phyloP scores from a whole-genome alignment of 2,797 vertebrate genomes.

The Tadarida brasiliensis region DNA sequence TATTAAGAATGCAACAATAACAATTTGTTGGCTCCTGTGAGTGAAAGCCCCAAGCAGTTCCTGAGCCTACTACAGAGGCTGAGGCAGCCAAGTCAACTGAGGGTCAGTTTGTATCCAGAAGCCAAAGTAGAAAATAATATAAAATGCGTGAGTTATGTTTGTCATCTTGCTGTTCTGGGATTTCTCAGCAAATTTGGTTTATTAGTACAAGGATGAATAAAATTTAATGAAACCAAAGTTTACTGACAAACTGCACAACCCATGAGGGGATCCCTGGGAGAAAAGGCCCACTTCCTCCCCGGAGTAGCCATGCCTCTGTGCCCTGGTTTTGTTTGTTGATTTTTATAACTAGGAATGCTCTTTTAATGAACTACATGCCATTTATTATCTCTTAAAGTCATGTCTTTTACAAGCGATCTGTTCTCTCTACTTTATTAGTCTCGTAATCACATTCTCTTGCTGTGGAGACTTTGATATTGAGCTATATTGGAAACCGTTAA shows the following conservation, averaged over 20 bases:
- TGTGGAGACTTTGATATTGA: conserved; percentile 48
- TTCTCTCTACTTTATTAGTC: conserved; percentile 21
- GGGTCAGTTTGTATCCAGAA: conserved; percentile 34
- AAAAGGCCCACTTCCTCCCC: neutral
- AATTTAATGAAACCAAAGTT: conserved; percentile 50
- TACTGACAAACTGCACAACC: conserved; percentile 39
- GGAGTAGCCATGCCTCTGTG: neutral
- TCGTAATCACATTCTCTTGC: conserved; percentile 40
- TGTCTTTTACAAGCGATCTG: conserved; percentile 27
- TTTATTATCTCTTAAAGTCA: conserved; percentile 50
- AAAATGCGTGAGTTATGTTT: neutral
- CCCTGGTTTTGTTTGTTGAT: neutral
- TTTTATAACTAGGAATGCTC: conserved; percentile 23
- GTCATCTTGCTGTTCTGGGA: neutral
- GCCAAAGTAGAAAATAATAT: conserved; percentile 23
- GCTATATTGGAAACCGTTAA: conserved; percentile 67
- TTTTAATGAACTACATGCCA: conserved; percentile 29
- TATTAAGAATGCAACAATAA: neutral
- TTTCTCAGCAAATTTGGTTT: neutral
- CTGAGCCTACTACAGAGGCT: conserved; percentile 18
- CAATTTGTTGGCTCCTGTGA: neutral
- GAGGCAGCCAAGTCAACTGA: neutral
- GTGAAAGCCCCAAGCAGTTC: neutral
- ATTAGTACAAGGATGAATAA: conserved; percentile 36
- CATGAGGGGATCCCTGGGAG: neutral